Base-by-base conservation (phyloP, 2,113 vertebrate species). In the Dryoscopus gambensis region DNA sequence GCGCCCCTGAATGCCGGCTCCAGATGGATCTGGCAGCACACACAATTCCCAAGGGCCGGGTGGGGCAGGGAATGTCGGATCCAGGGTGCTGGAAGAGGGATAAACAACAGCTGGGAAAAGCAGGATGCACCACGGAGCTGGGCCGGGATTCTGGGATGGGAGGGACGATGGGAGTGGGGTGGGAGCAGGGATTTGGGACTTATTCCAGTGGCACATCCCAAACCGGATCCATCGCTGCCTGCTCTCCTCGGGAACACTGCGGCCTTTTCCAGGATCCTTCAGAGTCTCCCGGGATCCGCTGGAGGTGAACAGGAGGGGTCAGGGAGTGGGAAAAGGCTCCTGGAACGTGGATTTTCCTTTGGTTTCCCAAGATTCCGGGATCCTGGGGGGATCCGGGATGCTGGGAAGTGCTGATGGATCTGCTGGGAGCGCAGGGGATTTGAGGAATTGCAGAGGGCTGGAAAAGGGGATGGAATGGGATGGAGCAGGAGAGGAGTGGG, bases 211-310 rank as follows among this genome's bases (percentile, higher is more conserved):
- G 3, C 4, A 0, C 19, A 9, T 28, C 83, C 90, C 78, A 5
- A 35, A 15, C 3, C 2, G 3, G 25, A 15, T 6, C 79, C 21
- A 0, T 12, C 25, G 0, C 27, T 15, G 59, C 37, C 21, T 4
- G 0, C 25, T 20, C 14, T 30, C 40, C 40, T 50, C 0, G 0
- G 47, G 57, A 76, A 5, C 21, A 1, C n/a, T 0, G 0, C 1
- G 5, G 30, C 42, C 15, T 28, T 22, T 18, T 2, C 47, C 1
- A 2, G 21, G 42, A 15, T 20, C 0, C 2, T 10, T 20, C 13
- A 6, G 4, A 5, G 14, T 11, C 35, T 24, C 40, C 1, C 19
- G 0, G 50, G 47, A 46, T 62, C 53, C 6, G 0, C 2, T 7
- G 9, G 44, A 28, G 81, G 16, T 20, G 62, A 24, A 5, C 2